Evolutionary conservation across 2,888 invertebrate genomes (phyloP).

Genomic region (Parelbella ahira): DNA sequence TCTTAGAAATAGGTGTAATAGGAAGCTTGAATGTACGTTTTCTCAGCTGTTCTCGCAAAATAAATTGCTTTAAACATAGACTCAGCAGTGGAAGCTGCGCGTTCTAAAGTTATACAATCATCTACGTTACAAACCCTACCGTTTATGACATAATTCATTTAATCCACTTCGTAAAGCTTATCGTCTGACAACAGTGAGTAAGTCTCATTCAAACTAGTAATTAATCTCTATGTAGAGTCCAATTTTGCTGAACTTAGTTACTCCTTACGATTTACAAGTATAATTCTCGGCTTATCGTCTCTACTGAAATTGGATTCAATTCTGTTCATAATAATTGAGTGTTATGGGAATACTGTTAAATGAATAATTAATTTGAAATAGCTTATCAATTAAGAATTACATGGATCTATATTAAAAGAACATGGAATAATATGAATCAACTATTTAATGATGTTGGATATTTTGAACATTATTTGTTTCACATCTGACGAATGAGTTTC

Average conservation of each 20-base stretch:
- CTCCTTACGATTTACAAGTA: conserved; percentile 39
- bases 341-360: conserved; percentile 30
- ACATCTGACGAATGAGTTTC: too few relatives aligned
- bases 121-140: too few relatives aligned
- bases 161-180: too few relatives aligned
- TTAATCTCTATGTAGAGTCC: conserved; percentile 22
- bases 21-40: too few relatives aligned
- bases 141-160: not conserved
- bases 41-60: too few relatives aligned
- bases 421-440: conserved; percentile 7
- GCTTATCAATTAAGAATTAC: too few relatives aligned
- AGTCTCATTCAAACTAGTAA: conserved; percentile 14
- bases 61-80: too few relatives aligned
- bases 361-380: conserved; percentile 33
- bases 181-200: conserved; percentile 2
- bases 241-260: not conserved
- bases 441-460: too few relatives aligned
- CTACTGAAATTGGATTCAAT: not conserved
- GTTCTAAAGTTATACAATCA: too few relatives aligned
- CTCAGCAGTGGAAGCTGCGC: too few relatives aligned
- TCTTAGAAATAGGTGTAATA: too few relatives aligned
- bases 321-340: conserved; percentile 10
- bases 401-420: conserved; percentile 14
- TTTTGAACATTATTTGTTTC: too few relatives aligned
- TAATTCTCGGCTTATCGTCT: conserved; percentile 29